Conservation (phyloP, 2,113 vertebrate genomes). For the Cynocephalus volans region DNA sequence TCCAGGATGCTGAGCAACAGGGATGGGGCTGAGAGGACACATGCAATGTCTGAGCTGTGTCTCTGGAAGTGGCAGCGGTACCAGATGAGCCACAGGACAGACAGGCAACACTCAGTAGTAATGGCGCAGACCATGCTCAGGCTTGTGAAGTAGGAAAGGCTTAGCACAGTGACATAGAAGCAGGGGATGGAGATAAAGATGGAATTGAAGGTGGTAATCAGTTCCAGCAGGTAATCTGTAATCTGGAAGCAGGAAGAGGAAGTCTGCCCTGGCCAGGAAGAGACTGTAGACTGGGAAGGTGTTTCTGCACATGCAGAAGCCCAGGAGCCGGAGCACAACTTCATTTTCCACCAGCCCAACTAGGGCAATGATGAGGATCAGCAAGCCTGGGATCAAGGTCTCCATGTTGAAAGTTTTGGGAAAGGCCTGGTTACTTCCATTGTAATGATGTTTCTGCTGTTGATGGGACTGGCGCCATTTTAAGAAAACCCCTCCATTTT, state of each 20-base stretch:
- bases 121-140: background rate
- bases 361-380: background rate
- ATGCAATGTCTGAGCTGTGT: background rate
- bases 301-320: background rate
- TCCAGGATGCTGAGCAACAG: background rate
- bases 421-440: background rate
- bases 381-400: no score
- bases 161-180: background rate
- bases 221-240: background rate
- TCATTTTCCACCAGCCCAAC: background rate
- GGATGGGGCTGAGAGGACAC: background rate
- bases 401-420: no score
- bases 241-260: background rate
- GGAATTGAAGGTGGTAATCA: background rate
- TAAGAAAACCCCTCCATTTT: no score
- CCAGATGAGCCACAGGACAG: slow-evolving; percentile 29
- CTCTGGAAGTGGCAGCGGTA: background rate
- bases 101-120: background rate
- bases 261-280: no score
- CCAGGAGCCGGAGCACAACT: background rate
- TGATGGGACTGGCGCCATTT: no score
- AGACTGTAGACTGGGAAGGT: no score
- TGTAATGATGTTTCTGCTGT: no score
- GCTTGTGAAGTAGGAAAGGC: background rate
- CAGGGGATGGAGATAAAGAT: no score